These are phyloP conservation scores for Microlaimidae sp. DNA, from an alignment of 2,888 invertebrate genomes.

Conservation along the genomic window DNA sequence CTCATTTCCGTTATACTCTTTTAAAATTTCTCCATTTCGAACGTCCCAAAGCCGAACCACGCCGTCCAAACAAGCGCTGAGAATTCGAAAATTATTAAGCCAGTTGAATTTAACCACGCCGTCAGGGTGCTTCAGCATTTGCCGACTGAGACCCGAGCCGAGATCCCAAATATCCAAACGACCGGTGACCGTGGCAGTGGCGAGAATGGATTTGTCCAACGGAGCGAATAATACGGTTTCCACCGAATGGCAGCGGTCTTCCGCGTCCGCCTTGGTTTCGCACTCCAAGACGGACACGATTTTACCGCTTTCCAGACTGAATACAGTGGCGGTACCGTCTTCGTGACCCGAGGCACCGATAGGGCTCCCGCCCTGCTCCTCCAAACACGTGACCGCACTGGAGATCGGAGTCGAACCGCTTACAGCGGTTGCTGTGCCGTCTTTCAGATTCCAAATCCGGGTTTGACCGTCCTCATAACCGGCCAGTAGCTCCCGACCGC, in stretches of 20 bases:
- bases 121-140: slow-evolving; percentile 15
- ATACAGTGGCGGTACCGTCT: slow-evolving; percentile 46
- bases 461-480: slow-evolving; percentile 69
- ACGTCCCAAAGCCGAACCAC: slow-evolving; percentile 58
- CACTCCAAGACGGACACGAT: slow-evolving; percentile 27
- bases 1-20: slow-evolving; percentile 53
- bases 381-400: slow-evolving; percentile 48
- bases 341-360: slow-evolving; percentile 52
- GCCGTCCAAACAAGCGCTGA: slow-evolving; percentile 59
- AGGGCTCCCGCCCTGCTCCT: slow-evolving; percentile 52
- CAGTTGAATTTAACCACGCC: background rate
- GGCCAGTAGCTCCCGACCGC: slow-evolving; percentile 52
- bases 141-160: slow-evolving; percentile 44
- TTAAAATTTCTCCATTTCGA: slow-evolving; percentile 49
- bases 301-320: slow-evolving; percentile 43
- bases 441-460: slow-evolving; percentile 67
- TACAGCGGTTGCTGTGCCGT: slow-evolving; percentile 38
- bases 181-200: slow-evolving; percentile 60
- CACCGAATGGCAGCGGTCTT: slow-evolving; percentile 8
- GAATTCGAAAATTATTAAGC: slow-evolving; percentile 31
- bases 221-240: slow-evolving; percentile 7
- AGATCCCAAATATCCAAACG: slow-evolving; percentile 67
- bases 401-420: slow-evolving; percentile 45
- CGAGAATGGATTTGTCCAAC: slow-evolving; percentile 42
- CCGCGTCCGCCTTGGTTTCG: slow-evolving; percentile 19